phyloP scores from a whole-genome alignment of 2,113 vertebrate species.

The Caranx ignobilis region DNA sequence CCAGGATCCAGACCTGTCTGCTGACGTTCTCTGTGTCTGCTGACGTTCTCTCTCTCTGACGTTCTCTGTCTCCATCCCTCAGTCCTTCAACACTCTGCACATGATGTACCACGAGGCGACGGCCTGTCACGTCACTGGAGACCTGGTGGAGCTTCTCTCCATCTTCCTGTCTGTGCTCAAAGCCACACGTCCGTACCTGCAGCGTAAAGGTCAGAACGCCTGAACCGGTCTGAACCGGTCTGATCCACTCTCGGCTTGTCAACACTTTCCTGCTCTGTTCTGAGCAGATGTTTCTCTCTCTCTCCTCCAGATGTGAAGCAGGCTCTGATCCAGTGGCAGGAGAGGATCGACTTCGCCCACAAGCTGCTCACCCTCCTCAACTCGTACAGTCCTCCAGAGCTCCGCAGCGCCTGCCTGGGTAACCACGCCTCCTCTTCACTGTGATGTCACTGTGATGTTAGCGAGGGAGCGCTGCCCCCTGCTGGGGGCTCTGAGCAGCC shows the following conservation, averaged over 20 bases:
- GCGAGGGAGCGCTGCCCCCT: too few species aligned
- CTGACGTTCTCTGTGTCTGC: too few species aligned
- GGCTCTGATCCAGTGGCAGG: constrained; percentile 99
- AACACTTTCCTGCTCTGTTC: background rate
- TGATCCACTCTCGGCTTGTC: background rate
- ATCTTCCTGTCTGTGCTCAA: constrained; percentile 98
- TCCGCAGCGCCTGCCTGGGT: constrained; percentile 97
- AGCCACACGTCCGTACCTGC: constrained; percentile 94
- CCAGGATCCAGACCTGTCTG: too few species aligned
- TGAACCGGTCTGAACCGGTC: too few species aligned
- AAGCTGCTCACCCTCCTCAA: constrained; percentile 99
- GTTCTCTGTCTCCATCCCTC: background rate
- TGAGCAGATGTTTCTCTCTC: background rate
- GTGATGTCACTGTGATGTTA: too few species aligned
- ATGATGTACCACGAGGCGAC: constrained; percentile 99
- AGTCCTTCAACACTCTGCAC: constrained; percentile 99
- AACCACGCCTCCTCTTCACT: constrained; percentile 18
- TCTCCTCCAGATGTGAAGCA: constrained; percentile 93
- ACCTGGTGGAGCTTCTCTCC: constrained; percentile 97
- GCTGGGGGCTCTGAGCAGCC: too few species aligned
- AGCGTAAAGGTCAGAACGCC: constrained; percentile 92
- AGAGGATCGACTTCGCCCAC: constrained; percentile 99
- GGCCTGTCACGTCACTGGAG: constrained; percentile 98
- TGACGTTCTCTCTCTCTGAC: too few species aligned
- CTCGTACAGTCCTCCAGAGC: constrained; percentile 97